phyloP scores from a whole-genome alignment of 2,797 vertebrate species.

The Chloroceryle amazona region DNA sequence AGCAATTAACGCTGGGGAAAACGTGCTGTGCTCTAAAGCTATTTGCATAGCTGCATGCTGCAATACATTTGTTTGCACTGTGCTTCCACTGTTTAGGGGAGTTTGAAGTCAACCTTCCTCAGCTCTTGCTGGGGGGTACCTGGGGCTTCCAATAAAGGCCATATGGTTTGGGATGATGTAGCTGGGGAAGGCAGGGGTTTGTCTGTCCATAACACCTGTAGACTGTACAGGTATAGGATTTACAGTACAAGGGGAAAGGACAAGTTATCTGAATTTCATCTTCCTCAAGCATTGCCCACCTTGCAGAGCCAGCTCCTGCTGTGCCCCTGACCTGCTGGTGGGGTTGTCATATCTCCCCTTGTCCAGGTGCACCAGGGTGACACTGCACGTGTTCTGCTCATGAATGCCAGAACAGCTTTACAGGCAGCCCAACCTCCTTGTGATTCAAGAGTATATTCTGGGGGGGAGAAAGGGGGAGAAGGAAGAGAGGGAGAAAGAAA shows the following conservation, averaged over 20 bases:
- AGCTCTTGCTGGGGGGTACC: neutral
- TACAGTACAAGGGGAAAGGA: neutral
- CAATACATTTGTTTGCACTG: constrained; percentile 65
- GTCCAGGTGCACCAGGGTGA: neutral
- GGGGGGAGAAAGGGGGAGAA: neutral
- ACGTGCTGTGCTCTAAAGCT: constrained; percentile 66
- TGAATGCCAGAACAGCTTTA: neutral
- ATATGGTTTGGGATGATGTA: neutral
- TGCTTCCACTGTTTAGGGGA: constrained; percentile 22
- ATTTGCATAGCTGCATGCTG: constrained; percentile 77
- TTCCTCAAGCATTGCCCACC: neutral
- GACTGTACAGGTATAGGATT: neutral
- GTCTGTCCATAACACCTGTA: neutral
- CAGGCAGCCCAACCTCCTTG: neutral
- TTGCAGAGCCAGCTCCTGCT: neutral
- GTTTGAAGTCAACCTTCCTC: constrained; percentile 57
- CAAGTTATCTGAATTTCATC: neutral
- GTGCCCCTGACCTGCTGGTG: neutral
- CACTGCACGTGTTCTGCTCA: neutral
- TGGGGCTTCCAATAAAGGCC: constrained; percentile 12
- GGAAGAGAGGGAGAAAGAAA: neutral
- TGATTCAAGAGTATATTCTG: neutral
- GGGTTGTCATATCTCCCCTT: neutral
- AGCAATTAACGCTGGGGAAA: constrained; percentile 75
- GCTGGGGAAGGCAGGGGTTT: neutral